Evolutionary conservation across 2,797 vertebrate genomes (phyloP), one percentile per base, ranked within the genome.

Genomic region (Tapirus indicus): DNA sequence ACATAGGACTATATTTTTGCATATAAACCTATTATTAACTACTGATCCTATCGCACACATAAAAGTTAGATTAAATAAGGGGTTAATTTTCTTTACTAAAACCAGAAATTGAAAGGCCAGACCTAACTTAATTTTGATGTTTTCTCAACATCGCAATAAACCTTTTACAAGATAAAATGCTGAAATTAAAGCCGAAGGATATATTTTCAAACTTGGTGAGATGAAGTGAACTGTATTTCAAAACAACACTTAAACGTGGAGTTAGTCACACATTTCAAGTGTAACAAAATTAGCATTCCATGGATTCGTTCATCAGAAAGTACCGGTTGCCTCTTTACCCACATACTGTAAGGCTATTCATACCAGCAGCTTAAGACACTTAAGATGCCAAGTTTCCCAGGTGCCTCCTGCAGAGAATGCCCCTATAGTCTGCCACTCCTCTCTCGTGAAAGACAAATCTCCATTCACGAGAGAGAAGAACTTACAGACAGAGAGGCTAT

Each of bases 321-420:
- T 87, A 29, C 98, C 97, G 97, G 49, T 95, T 54, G 96, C 94
- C 95, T 98, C 97, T 98, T 96, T 91, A 89, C 72, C 62, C 94
- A 95, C 95, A 97, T 96, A 97, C 98, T 98, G 88, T 20, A 94
- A 83, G 94, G 91, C 98, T 97, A 98, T 99, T 99, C 98, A 98
- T 85, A 91, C 49, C 69, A 97, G 96, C 83, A 95, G 97, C 75
- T 97, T 93, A 94, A 98, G 97, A 96, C 95, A 27, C 97, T 97
- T 27, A 44, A 92, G 89, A 97, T 98, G 99, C 99, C 98, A 99
- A 99, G 98, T 98, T 98, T 98, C 98, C 97, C 99, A 99, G 99
- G 98, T 99, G 99, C 52, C 95, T 97, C 83, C 29, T 95, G 96
- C 44, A 95, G 98, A 98, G 97, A 98, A 95, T 91, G 88, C 64